phyloP scores from a whole-genome alignment of 2,113 vertebrate species.

The Pristiophorus japonicus region DNA sequence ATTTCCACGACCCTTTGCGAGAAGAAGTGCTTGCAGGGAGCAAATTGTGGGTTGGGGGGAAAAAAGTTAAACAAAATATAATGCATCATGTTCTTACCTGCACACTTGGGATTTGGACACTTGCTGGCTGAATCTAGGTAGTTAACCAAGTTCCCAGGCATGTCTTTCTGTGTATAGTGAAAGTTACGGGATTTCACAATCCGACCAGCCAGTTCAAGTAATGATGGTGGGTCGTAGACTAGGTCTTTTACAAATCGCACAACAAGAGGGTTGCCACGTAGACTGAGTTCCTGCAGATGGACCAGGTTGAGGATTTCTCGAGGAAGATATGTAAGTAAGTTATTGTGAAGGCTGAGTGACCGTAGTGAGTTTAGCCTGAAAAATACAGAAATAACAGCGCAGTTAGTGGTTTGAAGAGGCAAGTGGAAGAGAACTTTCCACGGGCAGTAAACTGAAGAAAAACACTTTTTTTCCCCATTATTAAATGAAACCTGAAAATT shows the following conservation, averaged over 20 bases:
- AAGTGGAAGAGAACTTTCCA: neutral
- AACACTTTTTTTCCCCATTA: neutral
- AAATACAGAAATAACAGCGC: neutral
- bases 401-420: neutral
- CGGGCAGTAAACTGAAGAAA: neutral
- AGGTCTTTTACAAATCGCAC: constrained; percentile 68
- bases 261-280: constrained; percentile 92
- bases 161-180: constrained; percentile 64
- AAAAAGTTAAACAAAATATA: neutral
- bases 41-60: neutral
- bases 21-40: neutral
- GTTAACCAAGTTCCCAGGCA: constrained; percentile 71
- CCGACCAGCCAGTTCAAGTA: constrained; percentile 64
- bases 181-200: constrained; percentile 60
- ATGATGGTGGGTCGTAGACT: constrained; percentile 62
- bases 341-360: constrained; percentile 94
- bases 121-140: constrained; percentile 91
- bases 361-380: constrained; percentile 82
- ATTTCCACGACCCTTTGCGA: neutral
- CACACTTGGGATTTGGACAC: constrained; percentile 93
- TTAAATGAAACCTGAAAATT: neutral
- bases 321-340: constrained; percentile 89
- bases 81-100: constrained; percentile 60
- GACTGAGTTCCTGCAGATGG: constrained; percentile 87
- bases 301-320: constrained; percentile 88